Evolutionary conservation across 2,797 vertebrate species (phyloP), one percentile per base, ranked within the genome.

Genomic region (Eleutherodactylus coqui): DNA sequence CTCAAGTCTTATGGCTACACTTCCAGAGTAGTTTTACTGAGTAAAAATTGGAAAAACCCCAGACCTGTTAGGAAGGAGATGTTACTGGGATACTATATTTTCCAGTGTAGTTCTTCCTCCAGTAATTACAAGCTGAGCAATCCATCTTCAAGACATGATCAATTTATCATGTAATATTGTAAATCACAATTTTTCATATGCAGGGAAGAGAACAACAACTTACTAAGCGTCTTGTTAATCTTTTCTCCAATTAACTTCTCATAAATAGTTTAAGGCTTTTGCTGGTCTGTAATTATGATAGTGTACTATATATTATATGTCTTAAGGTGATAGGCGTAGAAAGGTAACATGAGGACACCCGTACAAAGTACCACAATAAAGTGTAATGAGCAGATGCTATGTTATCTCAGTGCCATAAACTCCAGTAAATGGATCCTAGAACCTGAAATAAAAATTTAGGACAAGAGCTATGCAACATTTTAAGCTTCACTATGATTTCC

Each of bases 321-420:
- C 47, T 60, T 49, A 62, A 32, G 69, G 60, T 86, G 17, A 64
- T 53, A 64, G 32, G 72, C n/a, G n/a, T n/a, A n/a, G n/a, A n/a
- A 34, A 76, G 78, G 79, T 86, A 29, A 86, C n/a, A n/a, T 76
- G 72, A 76, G 85, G 79, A 86, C 58, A 76, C 85, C 67, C 5
- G 27, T 24, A 11, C 27, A 62, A 14, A 58, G 49, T 73, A 38
- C 79, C 69, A 21, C 8, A 55, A 45, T 21, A 53, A 34, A 64
- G 36, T 29, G 24, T 43, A 73, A 81, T 19, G 7, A 9, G 5
- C 9, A 58, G 84, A 38, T 7, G 29, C 27, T 72, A 16, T 29
- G 0, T 11, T 51, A 79, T 36, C 72, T 70, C 34, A 4, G 36
- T 55, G 47, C 16, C 34, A 82, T 72, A 72, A 72, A 77, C 24